A percentile compares a stretch with the other conserved stretches of the same genome.
Evolutionary conservation across 1,140 invertebrate species (phyloP).

Genomic region (Drosophila albomicans): DNA sequence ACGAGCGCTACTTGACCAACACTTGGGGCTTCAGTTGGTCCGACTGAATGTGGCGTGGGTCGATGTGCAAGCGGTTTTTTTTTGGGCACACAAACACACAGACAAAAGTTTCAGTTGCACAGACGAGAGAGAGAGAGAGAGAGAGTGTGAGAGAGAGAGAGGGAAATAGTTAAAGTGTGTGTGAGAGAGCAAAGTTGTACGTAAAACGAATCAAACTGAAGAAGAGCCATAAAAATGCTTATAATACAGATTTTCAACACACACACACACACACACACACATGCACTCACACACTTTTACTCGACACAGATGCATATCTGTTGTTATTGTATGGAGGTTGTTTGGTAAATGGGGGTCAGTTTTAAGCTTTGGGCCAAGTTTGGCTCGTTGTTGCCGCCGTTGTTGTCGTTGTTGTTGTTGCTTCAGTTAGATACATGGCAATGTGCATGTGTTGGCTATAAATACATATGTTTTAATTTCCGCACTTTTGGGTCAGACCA

Average conservation of each 20-base stretch:
- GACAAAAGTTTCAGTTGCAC: constrained; percentile 15
- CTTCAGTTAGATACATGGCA: constrained; percentile 44
- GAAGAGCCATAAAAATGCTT: constrained; percentile 48
- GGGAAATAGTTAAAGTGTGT: no score
- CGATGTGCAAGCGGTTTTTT: constrained; percentile 64
- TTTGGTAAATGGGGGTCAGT: constrained; percentile 55
- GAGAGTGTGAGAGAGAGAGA: neutral
- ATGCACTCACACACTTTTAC: neutral
- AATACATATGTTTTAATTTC: constrained; percentile 84
- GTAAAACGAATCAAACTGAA: constrained; percentile 40
- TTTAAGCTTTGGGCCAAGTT: constrained; percentile 61
- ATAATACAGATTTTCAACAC: constrained; percentile 48
- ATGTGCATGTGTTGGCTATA: constrained; percentile 71
- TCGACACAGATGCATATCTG: constrained; percentile 54
- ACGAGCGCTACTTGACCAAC: constrained; percentile 55
- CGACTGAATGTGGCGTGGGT: constrained; percentile 22
- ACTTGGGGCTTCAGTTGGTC: constrained; percentile 48
- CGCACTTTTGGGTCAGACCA: constrained; percentile 79
- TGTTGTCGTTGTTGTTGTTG: constrained; percentile 22
- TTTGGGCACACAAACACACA: constrained; percentile 32
- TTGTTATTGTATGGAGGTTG: constrained; percentile 52
- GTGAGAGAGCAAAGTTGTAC: constrained; percentile 24
- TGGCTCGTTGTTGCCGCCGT: constrained; percentile 29
- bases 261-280: constrained; percentile 3
- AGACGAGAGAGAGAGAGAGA: neutral